Base-by-base conservation (phyloP, 2,113 vertebrate genomes). In the Gnathonemus echidnorhynchus region DNA sequence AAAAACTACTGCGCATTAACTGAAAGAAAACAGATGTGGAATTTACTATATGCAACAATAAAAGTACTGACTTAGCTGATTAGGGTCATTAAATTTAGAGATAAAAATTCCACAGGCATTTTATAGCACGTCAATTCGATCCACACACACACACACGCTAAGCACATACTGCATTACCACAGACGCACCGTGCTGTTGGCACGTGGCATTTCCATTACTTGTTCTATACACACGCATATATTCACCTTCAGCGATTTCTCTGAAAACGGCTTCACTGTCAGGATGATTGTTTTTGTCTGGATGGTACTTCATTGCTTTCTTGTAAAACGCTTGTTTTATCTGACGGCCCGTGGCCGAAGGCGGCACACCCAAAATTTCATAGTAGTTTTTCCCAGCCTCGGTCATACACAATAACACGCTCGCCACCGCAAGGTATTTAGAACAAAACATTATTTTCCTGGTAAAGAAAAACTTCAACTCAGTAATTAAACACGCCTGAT, bases 221-320 rank as follows among this genome's bases (percentile, higher is more conserved):
- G 21, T 48, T 49, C 42, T 24, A 7, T 11, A 49, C 46, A 7
- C 21, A 21, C 1, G 31, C 31, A 48, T 83, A 48, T 83, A 11
- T 66, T 93, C 93, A 95, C 95, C 95, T 94, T 96, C 94, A 39
- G 90, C 90, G 35, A 94, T 94, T 31, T 95, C 94, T 56, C 94
- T 93, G 92, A 96, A 96, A 7, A 88, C 90, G 86, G 83, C 90
- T 90, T 95, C 94, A 31, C 95, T 94, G 17, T 93, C 91, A 4
- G 88, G 35, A 87, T 92, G 91, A 90, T 91, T 94, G 93, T 93
- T 95, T 89, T 95, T 96, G 91, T 96, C 94, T 0, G 95, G 95
- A 84, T 96, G 95, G 90, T 93, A 93, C 91, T 93, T 94, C 2
- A 94, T 56, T 46, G 94, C 94, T 88, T 95, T 91, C 52, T 88